Evolutionary conservation across 2,888 invertebrate genomes (phyloP).

Genomic region (Neuroscelio doddi): DNA sequence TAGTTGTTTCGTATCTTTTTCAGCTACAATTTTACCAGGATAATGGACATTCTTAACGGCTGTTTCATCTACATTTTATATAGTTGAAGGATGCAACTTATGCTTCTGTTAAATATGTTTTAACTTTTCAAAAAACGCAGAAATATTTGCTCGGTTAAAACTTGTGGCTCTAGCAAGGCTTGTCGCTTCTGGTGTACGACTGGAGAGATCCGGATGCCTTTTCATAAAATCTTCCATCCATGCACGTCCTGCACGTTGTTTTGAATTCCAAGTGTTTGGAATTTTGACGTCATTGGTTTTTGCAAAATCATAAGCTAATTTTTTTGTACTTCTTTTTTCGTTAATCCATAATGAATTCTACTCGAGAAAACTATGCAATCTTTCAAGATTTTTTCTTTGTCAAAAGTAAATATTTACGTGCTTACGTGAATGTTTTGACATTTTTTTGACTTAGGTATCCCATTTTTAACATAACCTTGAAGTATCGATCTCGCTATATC

Average conservation of each 20-base stretch:
- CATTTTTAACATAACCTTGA: no score
- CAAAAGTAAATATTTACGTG: slow-evolving; percentile 8
- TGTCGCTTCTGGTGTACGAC: no score
- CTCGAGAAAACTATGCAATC: neutral
- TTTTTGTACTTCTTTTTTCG: slow-evolving; percentile 30
- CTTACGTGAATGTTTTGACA: slow-evolving; percentile 7
- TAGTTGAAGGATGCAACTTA: slow-evolving; percentile 6
- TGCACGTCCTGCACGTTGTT: no score
- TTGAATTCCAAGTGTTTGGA: no score
- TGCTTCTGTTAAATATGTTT: slow-evolving; percentile 36
- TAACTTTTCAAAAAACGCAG: slow-evolving; percentile 51
- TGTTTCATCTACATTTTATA: slow-evolving; percentile 16
- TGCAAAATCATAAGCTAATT: no score
- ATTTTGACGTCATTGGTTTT: no score
- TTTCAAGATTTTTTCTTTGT: slow-evolving; percentile 7
- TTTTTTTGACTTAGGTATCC: no score
- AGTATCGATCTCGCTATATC: no score
- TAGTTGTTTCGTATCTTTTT: slow-evolving; percentile 13
- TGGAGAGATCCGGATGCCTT: no score
- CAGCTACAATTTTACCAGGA: slow-evolving; percentile 13
- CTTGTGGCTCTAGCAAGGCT: no score
- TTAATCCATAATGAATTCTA: slow-evolving; percentile 12
- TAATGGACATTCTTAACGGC: slow-evolving; percentile 11
- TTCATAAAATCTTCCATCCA: no score
- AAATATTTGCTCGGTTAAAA: slow-evolving; percentile 53